Evolutionary conservation across 1,140 invertebrate species (phyloP).

Genomic region (Drosophila kanapiae): DNA sequence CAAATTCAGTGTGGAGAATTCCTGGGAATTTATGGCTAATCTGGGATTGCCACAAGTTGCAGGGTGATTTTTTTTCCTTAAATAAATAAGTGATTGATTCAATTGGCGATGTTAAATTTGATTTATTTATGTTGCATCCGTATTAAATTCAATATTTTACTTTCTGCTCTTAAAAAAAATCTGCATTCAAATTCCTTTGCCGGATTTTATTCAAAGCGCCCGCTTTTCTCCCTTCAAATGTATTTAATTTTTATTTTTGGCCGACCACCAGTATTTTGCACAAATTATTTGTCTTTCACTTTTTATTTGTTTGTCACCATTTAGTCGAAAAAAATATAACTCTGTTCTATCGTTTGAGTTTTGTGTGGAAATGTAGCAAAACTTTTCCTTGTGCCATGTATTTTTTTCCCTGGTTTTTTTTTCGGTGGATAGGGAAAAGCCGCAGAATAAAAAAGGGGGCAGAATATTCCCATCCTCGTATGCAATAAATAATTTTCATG

Average conservation of each 20-base stretch:
- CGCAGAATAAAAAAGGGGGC: slow-evolving; percentile 32
- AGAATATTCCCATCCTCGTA: neutral
- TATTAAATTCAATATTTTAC: neutral
- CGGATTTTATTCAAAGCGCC: neutral
- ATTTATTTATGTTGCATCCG: neutral
- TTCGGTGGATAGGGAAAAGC: neutral
- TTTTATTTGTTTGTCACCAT: slow-evolving; percentile 35
- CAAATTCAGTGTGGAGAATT: neutral
- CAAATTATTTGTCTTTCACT: slow-evolving; percentile 16
- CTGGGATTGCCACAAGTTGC: neutral
- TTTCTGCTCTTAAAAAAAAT: too few relatives aligned
- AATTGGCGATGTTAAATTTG: neutral
- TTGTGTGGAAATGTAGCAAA: slow-evolving; percentile 16
- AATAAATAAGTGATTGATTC: neutral
- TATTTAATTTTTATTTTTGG: neutral
- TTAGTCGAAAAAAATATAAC: slow-evolving; percentile 17
- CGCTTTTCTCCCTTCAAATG: neutral
- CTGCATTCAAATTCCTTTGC: neutral
- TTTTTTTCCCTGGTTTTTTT: neutral
- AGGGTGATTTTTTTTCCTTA: neutral
- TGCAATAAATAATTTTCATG: slow-evolving; percentile 51
- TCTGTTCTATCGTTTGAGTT: slow-evolving; percentile 41
- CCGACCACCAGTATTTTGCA: neutral
- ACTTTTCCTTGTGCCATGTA: slow-evolving; percentile 5
- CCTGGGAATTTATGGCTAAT: slow-evolving; percentile 3